Conservation (phyloP, 64 coral and sea anemone genomes). For the Montipora foliosa region DNA sequence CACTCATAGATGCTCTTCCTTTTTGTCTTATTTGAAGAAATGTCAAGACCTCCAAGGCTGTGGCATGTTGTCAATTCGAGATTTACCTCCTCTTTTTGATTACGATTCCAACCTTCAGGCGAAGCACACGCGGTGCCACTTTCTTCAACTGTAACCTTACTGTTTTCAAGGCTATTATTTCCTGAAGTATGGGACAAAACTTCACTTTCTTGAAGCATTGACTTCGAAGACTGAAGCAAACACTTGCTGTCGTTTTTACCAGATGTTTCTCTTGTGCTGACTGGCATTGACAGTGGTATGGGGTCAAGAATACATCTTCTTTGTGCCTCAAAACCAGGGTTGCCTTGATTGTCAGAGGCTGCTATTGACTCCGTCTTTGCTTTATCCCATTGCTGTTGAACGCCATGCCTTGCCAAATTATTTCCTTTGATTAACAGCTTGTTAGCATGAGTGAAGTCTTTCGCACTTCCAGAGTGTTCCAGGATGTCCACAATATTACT, state of each 20-base stretch:
- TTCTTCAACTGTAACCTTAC: neutral
- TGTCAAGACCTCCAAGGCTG: neutral
- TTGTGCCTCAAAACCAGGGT: too few species aligned
- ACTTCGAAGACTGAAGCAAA: neutral
- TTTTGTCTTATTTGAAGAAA: neutral
- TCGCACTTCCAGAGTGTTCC: too few species aligned
- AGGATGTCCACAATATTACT: neutral
- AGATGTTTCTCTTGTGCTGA: neutral
- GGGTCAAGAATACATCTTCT: neutral
- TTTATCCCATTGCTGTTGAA: neutral
- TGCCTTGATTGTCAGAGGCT: too few species aligned
- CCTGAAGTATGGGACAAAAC: neutral
- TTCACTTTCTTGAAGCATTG: neutral
- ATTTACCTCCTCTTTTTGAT: neutral
- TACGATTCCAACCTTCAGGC: neutral
- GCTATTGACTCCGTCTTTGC: neutral
- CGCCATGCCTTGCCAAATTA: neutral
- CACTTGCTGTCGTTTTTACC: neutral
- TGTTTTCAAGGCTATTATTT: neutral
- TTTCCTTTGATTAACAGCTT: neutral
- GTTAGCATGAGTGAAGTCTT: neutral
- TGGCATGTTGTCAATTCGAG: conserved; percentile 18
- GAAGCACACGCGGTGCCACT: neutral
- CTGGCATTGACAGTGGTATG: neutral
- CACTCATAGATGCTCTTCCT: conserved; percentile 11